These are phyloP conservation scores for Tubulanus polymorphus DNA, from an alignment of 2,888 invertebrate genomes.

Conservation along the genomic window DNA sequence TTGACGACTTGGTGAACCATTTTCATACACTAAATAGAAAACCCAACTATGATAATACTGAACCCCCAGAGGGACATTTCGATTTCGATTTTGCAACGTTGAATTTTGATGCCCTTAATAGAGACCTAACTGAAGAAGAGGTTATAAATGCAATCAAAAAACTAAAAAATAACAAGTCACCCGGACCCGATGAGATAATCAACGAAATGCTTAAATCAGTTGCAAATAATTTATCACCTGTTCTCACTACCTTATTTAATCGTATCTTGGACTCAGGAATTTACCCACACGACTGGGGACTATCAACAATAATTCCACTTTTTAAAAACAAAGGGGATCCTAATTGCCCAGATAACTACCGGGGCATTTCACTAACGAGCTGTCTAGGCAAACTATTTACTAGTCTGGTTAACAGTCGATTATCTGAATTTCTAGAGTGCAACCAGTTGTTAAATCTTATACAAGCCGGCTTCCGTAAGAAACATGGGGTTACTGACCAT, in stretches of 20 bases:
- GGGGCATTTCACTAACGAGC: conserved; percentile 17
- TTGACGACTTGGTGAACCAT: too few relatives aligned
- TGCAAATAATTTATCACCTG: conserved; percentile 5
- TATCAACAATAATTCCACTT: conserved; percentile 10
- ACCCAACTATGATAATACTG: too few relatives aligned
- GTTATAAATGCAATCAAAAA: too few relatives aligned
- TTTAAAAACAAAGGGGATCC: conserved; percentile 15
- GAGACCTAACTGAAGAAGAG: too few relatives aligned
- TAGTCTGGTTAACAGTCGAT: conserved; percentile 15
- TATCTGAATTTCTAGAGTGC: conserved; percentile 10
- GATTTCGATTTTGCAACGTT: too few relatives aligned
- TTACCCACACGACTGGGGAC: conserved; percentile 13
- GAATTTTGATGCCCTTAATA: too few relatives aligned
- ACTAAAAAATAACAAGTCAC: too few relatives aligned
- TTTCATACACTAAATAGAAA: too few relatives aligned
- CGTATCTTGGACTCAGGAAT: conserved; percentile 6
- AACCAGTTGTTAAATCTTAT: conserved; percentile 15
- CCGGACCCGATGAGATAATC: too few relatives aligned
- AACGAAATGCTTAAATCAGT: conserved; percentile 14
- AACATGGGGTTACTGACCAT: conserved; percentile 14
- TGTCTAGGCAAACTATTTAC: conserved; percentile 18
- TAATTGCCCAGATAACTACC: conserved; percentile 15
- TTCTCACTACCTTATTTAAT: conserved; percentile 13
- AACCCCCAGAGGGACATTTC: too few relatives aligned
- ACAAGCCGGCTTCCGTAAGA: conserved; percentile 18